phyloP scores from a whole-genome alignment of 2,113 vertebrate species.

The Neomonachus schauinslandi region DNA sequence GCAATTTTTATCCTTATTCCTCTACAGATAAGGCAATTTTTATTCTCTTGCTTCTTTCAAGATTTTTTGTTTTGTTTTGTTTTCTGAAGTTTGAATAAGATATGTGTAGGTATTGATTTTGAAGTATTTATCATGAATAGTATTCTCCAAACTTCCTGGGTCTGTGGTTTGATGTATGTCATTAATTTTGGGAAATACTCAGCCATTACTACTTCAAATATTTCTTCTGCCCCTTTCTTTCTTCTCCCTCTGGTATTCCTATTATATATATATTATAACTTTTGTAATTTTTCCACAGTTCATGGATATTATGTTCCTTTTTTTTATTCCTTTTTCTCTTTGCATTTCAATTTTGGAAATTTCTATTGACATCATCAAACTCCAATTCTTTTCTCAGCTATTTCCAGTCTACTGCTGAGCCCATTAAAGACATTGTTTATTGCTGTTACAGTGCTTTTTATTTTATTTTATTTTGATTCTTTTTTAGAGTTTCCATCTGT shows the following conservation, averaged over 20 bases:
- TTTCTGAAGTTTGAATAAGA: neutral
- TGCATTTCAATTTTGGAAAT: neutral
- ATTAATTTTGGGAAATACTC: neutral
- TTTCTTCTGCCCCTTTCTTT: neutral
- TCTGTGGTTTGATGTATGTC: neutral
- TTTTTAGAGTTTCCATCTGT: neutral
- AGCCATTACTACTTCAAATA: neutral
- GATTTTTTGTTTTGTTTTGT: neutral
- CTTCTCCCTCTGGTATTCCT: neutral
- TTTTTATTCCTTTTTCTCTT: neutral
- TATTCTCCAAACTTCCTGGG: neutral
- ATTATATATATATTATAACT: neutral
- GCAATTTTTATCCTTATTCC: neutral
- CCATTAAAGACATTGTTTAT: neutral
- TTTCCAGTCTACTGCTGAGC: neutral
- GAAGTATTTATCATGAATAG: neutral
- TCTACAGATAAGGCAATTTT: neutral
- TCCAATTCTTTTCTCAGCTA: neutral
- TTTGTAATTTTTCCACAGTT: neutral
- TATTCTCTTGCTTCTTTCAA: neutral
- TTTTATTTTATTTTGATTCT: neutral
- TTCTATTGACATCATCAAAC: neutral
- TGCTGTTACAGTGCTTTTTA: neutral
- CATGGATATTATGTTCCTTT: neutral
- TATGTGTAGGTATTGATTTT: neutral